These are phyloP conservation scores for Eurystomus gularis DNA, from an alignment of 2,113 vertebrate genomes.

Conservation along the genomic window DNA sequence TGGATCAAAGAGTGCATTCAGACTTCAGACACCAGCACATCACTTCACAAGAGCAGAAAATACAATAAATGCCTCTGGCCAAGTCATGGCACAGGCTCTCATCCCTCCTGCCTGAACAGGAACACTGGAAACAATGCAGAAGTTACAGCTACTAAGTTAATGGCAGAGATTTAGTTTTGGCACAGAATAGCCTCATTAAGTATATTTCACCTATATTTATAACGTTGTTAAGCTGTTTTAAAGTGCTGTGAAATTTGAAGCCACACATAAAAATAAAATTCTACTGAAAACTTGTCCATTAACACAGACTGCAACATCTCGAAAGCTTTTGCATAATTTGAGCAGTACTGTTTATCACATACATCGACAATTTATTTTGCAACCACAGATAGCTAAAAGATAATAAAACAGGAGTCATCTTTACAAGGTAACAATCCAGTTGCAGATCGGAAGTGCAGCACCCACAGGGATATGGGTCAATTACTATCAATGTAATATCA, in stretches of 20 bases:
- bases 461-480: not conserved
- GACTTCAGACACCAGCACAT: not conserved
- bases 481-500: conserved; percentile 43
- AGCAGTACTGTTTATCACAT: conserved; percentile 38
- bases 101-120: not conserved
- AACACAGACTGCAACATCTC: not conserved
- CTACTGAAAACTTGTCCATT: conserved; percentile 23
- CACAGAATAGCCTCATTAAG: conserved; percentile 46
- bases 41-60: not conserved
- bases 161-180: conserved; percentile 6
- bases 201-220: conserved; percentile 46
- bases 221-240: conserved; percentile 40
- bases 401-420: conserved; percentile 53
- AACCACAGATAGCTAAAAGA: conserved; percentile 18
- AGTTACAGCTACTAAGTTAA: not conserved
- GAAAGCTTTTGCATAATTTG: conserved; percentile 49
- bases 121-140: not conserved
- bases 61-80: not conserved
- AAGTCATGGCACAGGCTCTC: fast-evolving
- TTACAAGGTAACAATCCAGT: conserved; percentile 56
- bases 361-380: conserved; percentile 50
- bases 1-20: not conserved
- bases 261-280: not conserved
- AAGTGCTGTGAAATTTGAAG: conserved; percentile 50
- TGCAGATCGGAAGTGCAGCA: conserved; percentile 40